Base-by-base conservation (phyloP, 2,888 invertebrate genomes). In the Acrobasis repandana region DNA sequence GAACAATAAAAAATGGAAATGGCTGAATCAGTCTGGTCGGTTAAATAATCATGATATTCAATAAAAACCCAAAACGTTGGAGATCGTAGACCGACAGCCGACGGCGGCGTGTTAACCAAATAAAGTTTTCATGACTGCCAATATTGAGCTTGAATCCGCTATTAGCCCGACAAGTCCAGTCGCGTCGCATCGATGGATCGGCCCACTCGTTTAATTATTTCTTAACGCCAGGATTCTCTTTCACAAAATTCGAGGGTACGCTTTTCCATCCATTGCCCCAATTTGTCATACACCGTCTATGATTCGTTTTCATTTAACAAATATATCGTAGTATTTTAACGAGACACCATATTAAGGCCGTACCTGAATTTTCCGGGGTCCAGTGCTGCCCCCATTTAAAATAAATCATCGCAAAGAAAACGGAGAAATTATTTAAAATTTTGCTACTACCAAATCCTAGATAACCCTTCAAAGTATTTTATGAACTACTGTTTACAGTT, bases 61-160 rank as follows among this genome's bases (percentile, higher is more conserved):
- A 60, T 60, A 62, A 64, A 64, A 62, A 59, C 38, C 56, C 58
- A 43, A 59, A 58, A 56, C 49, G 61, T 59, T 56, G 43, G 48
- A 62, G 36, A 50, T 62, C 38, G 56, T 49, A 50, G 48, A 51
- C 52, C 46, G 58, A 63, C 65, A 63, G 65, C 61, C 67, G 63
- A 63, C 63, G 64, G 68, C 64, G 70, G 67, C 69, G 69, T 71
- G 73, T 72, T 71, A 73, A 76, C 66, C 70, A 74, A 71, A 74
- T 81, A 76, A 80, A 80, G 72, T 71, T 77, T 78, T 80, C 74
- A 79, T 76, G 73, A 68, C 67, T 66, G 70, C 68, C 74, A 76
- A 80, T 80, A 77, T 76, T 73, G 73, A 66, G 66, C 74, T 67
- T 65, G 65, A 71, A 68, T 70, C 67, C 62, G 69, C 63, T 8